Evolutionary conservation across 2,888 invertebrate species (phyloP).

Genomic region (Drosophila siamana): DNA sequence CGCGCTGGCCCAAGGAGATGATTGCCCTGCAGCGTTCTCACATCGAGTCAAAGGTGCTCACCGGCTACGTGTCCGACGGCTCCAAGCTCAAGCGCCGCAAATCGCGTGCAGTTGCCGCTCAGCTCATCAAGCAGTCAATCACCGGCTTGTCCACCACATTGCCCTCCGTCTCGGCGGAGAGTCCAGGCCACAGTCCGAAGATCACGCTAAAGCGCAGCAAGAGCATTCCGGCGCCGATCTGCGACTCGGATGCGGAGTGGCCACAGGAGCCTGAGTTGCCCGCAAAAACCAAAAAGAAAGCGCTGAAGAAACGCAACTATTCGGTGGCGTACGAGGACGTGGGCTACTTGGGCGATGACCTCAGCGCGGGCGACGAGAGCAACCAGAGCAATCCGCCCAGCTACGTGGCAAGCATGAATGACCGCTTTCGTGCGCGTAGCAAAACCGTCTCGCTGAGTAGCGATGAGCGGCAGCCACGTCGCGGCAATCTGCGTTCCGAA

Average conservation of each 20-base stretch:
- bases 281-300: neutral
- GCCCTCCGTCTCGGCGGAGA: conserved; percentile 9
- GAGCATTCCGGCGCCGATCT: conserved; percentile 56
- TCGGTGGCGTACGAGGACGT: conserved; percentile 51
- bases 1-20: conserved; percentile 87
- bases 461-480: conserved; percentile 63
- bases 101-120: conserved; percentile 38
- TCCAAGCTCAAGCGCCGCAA: conserved; percentile 85
- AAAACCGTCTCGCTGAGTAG: conserved; percentile 72
- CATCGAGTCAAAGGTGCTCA: conserved; percentile 89
- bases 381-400: conserved; percentile 24
- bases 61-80: conserved; percentile 86
- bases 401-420: neutral
- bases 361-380: conserved; percentile 58
- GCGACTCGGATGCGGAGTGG: conserved; percentile 46
- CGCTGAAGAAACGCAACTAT: conserved; percentile 31
- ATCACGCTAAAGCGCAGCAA: conserved; percentile 55
- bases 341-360: conserved; percentile 23
- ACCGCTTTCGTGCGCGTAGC: conserved; percentile 74
- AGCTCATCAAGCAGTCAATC: conserved; percentile 17
- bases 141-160: conserved; percentile 35
- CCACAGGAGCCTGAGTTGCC: neutral
- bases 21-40: conserved; percentile 88
- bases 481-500: conserved; percentile 88
- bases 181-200: neutral